These are phyloP conservation scores for Picathartes gymnocephalus DNA, from an alignment of 2,113 vertebrate genomes.

Conservation along the genomic window DNA sequence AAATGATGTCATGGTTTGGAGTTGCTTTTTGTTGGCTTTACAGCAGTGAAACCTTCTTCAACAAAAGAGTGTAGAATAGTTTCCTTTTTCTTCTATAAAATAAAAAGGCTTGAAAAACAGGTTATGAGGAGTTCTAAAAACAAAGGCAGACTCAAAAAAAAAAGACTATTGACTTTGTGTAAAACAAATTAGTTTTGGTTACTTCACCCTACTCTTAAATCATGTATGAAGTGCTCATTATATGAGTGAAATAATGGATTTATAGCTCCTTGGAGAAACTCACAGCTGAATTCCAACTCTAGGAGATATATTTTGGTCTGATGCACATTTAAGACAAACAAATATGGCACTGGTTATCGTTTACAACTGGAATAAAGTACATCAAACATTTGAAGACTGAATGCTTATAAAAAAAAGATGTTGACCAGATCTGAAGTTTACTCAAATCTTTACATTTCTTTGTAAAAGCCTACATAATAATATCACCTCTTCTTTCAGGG, in stretches of 20 bases:
- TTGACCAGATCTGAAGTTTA: not conserved
- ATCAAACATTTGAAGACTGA: not conserved
- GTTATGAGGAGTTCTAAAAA: not conserved
- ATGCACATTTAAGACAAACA: not conserved
- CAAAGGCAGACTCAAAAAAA: not conserved
- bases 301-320: not conserved
- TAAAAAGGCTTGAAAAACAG: not conserved
- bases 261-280: not conserved
- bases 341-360: not conserved
- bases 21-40: slow-evolving; percentile 26
- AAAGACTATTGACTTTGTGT: not conserved
- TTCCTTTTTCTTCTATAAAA: not conserved
- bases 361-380: not conserved
- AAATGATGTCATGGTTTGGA: not conserved
- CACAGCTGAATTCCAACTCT: not conserved
- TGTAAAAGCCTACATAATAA: not conserved
- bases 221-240: not conserved
- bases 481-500: not conserved
- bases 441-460: not conserved
- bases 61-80: not conserved
- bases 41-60: not conserved
- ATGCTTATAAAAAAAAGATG: not conserved
- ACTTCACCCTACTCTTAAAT: not conserved
- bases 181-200: not conserved
- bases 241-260: not conserved